phyloP scores from a whole-genome alignment of 1,140 invertebrate species.

The Hydropsyche tenuis region DNA sequence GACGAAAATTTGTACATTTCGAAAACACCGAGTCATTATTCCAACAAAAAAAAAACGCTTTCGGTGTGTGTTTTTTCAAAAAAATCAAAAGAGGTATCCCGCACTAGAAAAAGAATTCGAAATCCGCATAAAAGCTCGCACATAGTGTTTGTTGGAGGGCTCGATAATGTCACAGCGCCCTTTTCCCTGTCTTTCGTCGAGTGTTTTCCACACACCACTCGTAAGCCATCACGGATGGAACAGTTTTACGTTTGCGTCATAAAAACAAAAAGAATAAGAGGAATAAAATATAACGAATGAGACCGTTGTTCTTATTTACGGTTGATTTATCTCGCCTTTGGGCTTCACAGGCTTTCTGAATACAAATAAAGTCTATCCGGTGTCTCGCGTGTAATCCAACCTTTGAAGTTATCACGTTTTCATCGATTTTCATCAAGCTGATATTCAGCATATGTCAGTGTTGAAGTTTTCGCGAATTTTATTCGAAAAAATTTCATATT shows the following conservation, averaged over 20 bases:
- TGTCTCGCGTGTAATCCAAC: constrained; percentile 16
- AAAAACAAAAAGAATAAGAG: not conserved
- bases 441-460: no score
- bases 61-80: no score
- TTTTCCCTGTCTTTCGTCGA: not conserved
- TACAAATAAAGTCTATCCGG: constrained; percentile 8
- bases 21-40: no score
- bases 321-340: constrained; percentile 23
- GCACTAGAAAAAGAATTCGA: not conserved
- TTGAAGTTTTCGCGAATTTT: no score
- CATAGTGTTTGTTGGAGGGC: not conserved
- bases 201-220: constrained; percentile 14
- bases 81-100: no score
- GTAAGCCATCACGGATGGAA: constrained; percentile 4
- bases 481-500: no score
- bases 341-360: constrained; percentile 12
- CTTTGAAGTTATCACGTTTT: constrained; percentile 10
- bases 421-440: constrained; percentile 1
- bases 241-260: constrained; percentile 22
- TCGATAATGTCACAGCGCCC: constrained; percentile 4
- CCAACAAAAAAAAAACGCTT: no score
- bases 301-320: constrained; percentile 17
- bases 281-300: constrained; percentile 10
- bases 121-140: constrained; percentile 4
- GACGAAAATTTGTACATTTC: no score